Conservation (phyloP, 2,888 invertebrate species). For the Bellardia pandia region DNA sequence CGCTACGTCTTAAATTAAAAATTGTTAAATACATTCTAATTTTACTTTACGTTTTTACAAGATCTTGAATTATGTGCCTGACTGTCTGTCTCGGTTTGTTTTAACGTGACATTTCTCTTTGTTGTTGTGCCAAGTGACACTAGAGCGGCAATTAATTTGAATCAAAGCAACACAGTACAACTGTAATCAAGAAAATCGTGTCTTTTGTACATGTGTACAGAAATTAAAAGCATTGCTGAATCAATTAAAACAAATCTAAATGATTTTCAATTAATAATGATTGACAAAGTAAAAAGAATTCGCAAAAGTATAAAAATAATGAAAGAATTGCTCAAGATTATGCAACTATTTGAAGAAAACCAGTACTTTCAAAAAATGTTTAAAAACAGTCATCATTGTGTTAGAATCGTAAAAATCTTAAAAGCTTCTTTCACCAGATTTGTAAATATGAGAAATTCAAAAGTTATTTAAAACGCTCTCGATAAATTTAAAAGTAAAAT, state of each 20-base stretch:
- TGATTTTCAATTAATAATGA: constrained; percentile 35
- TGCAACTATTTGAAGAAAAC: too few relatives aligned
- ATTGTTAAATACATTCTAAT: neutral
- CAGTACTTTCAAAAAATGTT: too few relatives aligned
- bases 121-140: constrained; percentile 81
- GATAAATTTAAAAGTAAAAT: too few relatives aligned
- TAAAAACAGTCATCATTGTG: too few relatives aligned
- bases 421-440: too few relatives aligned
- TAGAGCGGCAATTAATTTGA: constrained; percentile 81
- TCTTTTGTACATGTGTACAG: neutral
- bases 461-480: too few relatives aligned
- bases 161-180: constrained; percentile 22
- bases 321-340: too few relatives aligned
- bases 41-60: constrained; percentile 13
- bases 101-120: constrained; percentile 81
- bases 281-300: neutral
- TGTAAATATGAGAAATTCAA: too few relatives aligned
- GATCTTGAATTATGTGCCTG: constrained; percentile 7
- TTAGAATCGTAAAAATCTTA: too few relatives aligned
- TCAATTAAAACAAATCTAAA: constrained; percentile 36
- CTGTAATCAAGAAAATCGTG: constrained; percentile 8
- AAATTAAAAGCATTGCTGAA: neutral
- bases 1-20: constrained; percentile 12
- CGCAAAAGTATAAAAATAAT: neutral
- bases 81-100: constrained; percentile 29